Percentiles rank a stretch among this genome's conserved stretches.
Evolutionary conservation across 2,113 vertebrate species (phyloP).

Genomic region (Mastomys natalensis): DNA sequence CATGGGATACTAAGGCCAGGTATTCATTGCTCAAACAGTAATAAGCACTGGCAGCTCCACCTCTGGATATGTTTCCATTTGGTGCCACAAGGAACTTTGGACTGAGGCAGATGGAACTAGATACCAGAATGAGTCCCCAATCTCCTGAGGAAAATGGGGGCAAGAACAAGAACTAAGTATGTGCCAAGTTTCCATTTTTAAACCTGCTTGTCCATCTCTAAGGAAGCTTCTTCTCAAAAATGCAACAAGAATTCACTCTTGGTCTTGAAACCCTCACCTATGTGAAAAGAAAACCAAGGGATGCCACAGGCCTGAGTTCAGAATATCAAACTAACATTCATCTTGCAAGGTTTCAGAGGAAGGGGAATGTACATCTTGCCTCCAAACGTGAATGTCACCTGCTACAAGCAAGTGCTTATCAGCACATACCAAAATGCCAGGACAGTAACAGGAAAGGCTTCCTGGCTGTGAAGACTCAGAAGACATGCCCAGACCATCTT

Average conservation of each 20-base stretch:
- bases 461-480: neutral
- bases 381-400: neutral
- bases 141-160: neutral
- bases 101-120: neutral
- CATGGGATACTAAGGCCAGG: neutral
- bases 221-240: neutral
- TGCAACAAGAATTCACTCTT: neutral
- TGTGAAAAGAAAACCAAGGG: neutral
- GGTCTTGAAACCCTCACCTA: neutral
- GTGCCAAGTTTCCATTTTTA: neutral
- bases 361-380: neutral
- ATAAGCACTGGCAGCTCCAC: neutral
- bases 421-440: neutral
- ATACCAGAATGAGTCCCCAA: neutral
- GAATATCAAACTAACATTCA: neutral
- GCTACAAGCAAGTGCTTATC: neutral
- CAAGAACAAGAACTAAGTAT: neutral
- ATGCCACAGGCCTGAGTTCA: neutral
- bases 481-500: neutral
- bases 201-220: neutral
- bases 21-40: neutral
- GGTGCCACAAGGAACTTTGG: neutral
- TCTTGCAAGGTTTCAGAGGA: neutral
- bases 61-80: neutral
- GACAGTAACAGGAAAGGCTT: neutral